Evolutionary conservation across 2,797 vertebrate genomes (phyloP).

Genomic region (Bovichtus diacanthus): DNA sequence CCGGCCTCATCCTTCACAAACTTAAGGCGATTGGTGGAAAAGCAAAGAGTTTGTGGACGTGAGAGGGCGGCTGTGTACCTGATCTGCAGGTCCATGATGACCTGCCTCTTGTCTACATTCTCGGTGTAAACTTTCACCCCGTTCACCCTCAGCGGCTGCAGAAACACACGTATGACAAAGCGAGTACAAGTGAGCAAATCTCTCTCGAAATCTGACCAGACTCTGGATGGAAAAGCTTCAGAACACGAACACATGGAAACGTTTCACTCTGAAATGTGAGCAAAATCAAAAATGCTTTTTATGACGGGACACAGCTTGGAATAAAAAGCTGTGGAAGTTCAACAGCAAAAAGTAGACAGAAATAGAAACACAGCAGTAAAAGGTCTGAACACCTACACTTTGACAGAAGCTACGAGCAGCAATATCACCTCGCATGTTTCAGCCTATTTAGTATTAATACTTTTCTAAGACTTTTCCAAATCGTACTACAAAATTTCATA

Average conservation of each 20-base stretch:
- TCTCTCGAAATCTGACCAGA: background rate
- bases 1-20: too few relatives aligned
- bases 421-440: background rate
- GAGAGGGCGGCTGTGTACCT: too few relatives aligned
- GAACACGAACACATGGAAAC: too few relatives aligned
- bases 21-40: too few relatives aligned
- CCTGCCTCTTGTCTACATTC: conserved; percentile 97
- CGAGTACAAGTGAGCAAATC: background rate
- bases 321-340: too few relatives aligned
- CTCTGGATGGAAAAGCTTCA: too few relatives aligned
- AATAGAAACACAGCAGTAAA: conserved; percentile 14
- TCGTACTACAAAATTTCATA: background rate
- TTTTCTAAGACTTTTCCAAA: background rate
- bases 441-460: background rate
- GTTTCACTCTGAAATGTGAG: background rate
- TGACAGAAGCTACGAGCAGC: background rate
- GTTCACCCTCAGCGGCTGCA: conserved; percentile 94
- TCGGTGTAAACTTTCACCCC: conserved; percentile 98
- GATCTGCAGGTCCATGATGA: conserved; percentile 98
- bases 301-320: too few relatives aligned
- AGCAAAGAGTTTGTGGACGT: too few relatives aligned
- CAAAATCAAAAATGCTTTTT: too few relatives aligned
- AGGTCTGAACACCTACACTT: background rate
- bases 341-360: background rate
- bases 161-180: conserved; percentile 14